Evolutionary conservation across 2,797 vertebrate genomes (phyloP).

Genomic region (Aldrovandia affinis): DNA sequence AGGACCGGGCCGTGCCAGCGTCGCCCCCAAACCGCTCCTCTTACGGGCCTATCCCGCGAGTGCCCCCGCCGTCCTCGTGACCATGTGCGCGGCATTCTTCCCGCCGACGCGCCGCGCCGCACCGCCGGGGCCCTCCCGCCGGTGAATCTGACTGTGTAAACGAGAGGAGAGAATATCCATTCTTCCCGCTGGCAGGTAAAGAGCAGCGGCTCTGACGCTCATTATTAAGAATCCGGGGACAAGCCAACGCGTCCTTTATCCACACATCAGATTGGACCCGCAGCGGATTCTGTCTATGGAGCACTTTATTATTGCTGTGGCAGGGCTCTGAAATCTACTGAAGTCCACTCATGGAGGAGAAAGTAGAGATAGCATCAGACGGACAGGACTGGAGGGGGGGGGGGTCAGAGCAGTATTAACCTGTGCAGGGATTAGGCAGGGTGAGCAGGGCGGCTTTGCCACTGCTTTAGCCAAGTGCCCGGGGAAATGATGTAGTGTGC

Average conservation of each 20-base stretch:
- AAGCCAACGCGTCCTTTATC: conserved; percentile 75
- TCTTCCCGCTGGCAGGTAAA: conserved; percentile 58
- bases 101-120: neutral
- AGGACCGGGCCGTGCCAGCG: conserved; percentile 24
- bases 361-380: conserved; percentile 75
- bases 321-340: conserved; percentile 78
- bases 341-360: conserved; percentile 69
- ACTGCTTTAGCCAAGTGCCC: conserved; percentile 59
- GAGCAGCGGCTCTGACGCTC: conserved; percentile 61
- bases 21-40: conserved; percentile 20
- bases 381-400: conserved; percentile 70
- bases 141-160: conserved; percentile 9
- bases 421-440: conserved; percentile 77
- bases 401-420: conserved; percentile 82
- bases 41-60: conserved; percentile 31
- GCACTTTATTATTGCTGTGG: conserved; percentile 69
- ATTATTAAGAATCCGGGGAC: conserved; percentile 75
- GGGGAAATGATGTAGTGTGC: conserved; percentile 53
- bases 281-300: conserved; percentile 30
- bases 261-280: conserved; percentile 72
- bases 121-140: neutral
- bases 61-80: conserved; percentile 34
- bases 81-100: conserved; percentile 41
- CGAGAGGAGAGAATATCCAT: conserved; percentile 31
- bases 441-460: conserved; percentile 56